These are phyloP conservation scores for Ooceraea biroi DNA, from an alignment of 1,140 invertebrate genomes.

Conservation along the genomic window DNA sequence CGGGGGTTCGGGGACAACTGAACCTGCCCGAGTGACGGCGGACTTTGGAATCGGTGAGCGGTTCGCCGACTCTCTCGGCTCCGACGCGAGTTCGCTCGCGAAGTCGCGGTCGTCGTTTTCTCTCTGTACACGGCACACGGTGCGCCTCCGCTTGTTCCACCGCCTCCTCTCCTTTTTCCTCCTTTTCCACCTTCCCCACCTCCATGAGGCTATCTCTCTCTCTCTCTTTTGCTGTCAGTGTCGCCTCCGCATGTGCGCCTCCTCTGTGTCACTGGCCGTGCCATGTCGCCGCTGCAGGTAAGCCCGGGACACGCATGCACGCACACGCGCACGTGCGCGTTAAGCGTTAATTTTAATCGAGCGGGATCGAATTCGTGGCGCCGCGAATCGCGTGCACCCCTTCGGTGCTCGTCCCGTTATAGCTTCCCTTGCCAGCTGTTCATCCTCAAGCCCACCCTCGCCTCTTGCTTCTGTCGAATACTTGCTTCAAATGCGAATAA, in stretches of 20 bases:
- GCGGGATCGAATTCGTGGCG: slow-evolving; percentile 23
- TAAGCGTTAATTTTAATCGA: slow-evolving; percentile 35
- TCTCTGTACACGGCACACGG: slow-evolving; percentile 67
- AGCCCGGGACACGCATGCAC: slow-evolving; percentile 35
- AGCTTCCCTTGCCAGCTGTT: neutral
- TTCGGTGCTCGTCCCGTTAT: neutral
- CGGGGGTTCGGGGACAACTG: slow-evolving; percentile 84
- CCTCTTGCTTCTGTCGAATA: neutral
- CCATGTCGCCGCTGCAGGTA: slow-evolving; percentile 17
- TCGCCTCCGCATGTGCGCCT: slow-evolving; percentile 21
- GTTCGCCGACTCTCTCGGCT: slow-evolving; percentile 79
- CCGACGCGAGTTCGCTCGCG: slow-evolving; percentile 63
- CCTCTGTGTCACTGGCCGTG: slow-evolving; percentile 62
- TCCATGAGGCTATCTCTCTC: neutral
- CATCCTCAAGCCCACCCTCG: neutral
- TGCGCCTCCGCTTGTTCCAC: slow-evolving; percentile 62
- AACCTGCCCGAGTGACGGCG: slow-evolving; percentile 79
- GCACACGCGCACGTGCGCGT: slow-evolving; percentile 65
- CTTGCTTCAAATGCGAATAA: neutral
- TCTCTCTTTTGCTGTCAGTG: slow-evolving; percentile 15
- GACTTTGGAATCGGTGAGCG: slow-evolving; percentile 82
- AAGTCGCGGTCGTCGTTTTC: slow-evolving; percentile 71
- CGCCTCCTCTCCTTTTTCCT: slow-evolving; percentile 58
- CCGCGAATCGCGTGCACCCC: neutral
- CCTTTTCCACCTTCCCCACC: slow-evolving; percentile 44